phyloP scores from a whole-genome alignment of 2,888 invertebrate genomes.

The Gymnosoma rotundatum region DNA sequence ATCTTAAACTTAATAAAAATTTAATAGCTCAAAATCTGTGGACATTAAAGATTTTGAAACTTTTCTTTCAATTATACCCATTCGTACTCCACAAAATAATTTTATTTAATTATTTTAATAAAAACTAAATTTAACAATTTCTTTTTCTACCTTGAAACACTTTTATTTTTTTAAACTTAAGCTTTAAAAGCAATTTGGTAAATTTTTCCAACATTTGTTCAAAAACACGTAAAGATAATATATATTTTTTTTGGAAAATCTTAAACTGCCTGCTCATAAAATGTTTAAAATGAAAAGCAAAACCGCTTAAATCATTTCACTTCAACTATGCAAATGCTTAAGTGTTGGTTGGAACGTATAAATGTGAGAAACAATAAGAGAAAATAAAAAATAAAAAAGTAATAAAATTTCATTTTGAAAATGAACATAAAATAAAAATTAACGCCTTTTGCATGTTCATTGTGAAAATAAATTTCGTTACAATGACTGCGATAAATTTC shows the following conservation, averaged over 20 bases:
- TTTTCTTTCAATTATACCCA: too few species aligned
- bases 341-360: background rate
- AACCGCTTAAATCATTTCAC: constrained; percentile 22
- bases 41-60: too few species aligned
- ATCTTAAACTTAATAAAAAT: too few species aligned
- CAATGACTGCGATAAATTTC: constrained; percentile 58
- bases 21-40: too few species aligned
- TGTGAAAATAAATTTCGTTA: constrained; percentile 53
- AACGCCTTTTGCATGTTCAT: constrained; percentile 68
- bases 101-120: too few species aligned
- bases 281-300: background rate
- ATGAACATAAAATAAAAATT: background rate
- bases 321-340: background rate
- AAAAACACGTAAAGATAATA: too few species aligned
- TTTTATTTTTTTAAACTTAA: too few species aligned
- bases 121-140: too few species aligned
- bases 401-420: constrained; percentile 14
- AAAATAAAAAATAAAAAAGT: background rate
- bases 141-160: too few species aligned
- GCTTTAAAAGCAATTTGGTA: too few species aligned
- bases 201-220: too few species aligned
- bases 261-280: background rate
- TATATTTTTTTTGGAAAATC: constrained; percentile 1
- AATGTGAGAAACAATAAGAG: background rate
- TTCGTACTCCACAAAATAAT: too few species aligned